Evolutionary conservation across 2,888 invertebrate genomes (phyloP).

Genomic region (Lysandra coridon): DNA sequence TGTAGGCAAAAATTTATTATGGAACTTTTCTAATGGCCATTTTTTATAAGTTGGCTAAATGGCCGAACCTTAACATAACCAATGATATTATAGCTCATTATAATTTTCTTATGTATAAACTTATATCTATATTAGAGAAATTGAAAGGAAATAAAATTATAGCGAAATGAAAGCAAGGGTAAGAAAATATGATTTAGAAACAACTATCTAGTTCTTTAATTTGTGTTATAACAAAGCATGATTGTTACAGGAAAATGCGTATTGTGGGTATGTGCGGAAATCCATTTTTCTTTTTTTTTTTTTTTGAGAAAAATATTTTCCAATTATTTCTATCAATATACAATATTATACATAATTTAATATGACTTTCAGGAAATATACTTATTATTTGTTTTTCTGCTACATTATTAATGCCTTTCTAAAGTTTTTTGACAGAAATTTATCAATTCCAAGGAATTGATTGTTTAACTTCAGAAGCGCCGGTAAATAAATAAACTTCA

Average conservation of each 20-base stretch:
- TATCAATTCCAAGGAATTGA: not conserved
- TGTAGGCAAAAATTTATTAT: no score
- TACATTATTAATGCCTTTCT: no score
- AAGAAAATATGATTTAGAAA: not conserved
- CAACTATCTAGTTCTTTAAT: not conserved
- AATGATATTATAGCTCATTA: not conserved
- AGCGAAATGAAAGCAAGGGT: conserved; percentile 2
- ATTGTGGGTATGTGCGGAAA: not conserved
- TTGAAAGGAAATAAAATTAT: not conserved
- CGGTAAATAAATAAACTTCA: not conserved
- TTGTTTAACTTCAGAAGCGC: not conserved
- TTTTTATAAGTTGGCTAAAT: not conserved
- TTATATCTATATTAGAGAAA: not conserved
- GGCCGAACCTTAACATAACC: not conserved
- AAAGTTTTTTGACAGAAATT: not conserved
- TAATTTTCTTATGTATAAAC: not conserved
- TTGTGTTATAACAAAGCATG: not conserved
- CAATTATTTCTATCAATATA: not conserved
- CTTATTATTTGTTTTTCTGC: no score
- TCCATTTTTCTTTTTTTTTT: not conserved
- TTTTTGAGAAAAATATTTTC: not conserved
- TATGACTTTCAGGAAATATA: not conserved
- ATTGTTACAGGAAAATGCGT: not conserved
- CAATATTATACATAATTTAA: not conserved
- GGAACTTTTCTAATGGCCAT: no score